A percentile compares a stretch with the other conserved stretches of the same genome.
Conservation (phyloP, 2,797 vertebrate species). For the Fringilla coelebs region DNA sequence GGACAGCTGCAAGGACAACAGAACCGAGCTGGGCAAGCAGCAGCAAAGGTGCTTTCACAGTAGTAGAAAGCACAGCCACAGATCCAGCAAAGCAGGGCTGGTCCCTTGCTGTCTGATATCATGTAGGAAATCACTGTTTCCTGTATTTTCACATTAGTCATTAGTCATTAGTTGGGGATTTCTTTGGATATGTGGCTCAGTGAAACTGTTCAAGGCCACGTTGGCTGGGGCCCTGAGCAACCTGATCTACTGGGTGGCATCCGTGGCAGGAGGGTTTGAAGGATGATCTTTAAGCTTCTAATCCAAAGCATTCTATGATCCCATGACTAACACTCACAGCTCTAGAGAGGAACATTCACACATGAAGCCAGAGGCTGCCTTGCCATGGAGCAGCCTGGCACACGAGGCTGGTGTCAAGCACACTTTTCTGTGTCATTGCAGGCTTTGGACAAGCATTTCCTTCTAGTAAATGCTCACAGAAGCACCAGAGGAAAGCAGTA, state of each 20-base stretch:
- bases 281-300: neutral
- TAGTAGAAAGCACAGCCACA: neutral
- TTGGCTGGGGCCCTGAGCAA: neutral
- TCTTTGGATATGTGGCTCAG: neutral
- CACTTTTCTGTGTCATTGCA: accelerated
- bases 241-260: neutral
- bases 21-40: neutral
- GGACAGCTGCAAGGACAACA: neutral
- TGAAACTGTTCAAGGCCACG: neutral
- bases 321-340: neutral
- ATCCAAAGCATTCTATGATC: neutral
- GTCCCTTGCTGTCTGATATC: neutral
- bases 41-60: neutral
- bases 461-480: neutral
- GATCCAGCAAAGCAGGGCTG: neutral
- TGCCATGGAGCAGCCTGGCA: accelerated
- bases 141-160: neutral
- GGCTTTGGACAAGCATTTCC: neutral
- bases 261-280: neutral
- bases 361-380: neutral
- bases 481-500: neutral
- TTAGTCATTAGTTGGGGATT: accelerated
- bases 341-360: accelerated
- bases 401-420: neutral
- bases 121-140: neutral